Conservation (phyloP, 2,797 vertebrate species). For the Hirundo rustica region DNA sequence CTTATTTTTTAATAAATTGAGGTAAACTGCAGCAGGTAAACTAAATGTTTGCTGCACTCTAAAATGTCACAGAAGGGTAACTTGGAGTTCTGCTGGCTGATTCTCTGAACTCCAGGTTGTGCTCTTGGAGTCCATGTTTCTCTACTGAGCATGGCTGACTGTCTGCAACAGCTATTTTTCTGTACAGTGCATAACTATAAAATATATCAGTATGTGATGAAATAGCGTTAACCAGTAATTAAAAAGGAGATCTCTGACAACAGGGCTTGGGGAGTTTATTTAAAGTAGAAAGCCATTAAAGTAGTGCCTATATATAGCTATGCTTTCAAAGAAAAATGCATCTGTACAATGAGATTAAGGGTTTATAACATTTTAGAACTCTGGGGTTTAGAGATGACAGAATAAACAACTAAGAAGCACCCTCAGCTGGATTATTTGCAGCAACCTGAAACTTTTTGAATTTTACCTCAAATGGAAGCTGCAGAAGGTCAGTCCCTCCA, state of each 20-base stretch:
- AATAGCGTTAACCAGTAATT: background rate
- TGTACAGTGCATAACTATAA: background rate
- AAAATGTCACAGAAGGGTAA: background rate
- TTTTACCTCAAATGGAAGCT: background rate
- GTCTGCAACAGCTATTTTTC: background rate
- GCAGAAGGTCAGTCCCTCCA: background rate
- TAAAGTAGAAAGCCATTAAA: constrained; percentile 2
- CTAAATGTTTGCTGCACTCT: background rate
- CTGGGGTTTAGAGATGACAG: background rate
- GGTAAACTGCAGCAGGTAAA: background rate
- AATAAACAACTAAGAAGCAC: background rate
- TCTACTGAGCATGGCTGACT: background rate
- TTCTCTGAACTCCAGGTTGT: background rate
- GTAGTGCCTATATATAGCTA: background rate
- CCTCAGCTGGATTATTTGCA: background rate
- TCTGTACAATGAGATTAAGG: constrained; percentile 1
- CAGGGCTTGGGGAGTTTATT: background rate
- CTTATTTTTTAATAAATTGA: constrained; percentile 23
- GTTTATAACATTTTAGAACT: background rate
- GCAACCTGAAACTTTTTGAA: background rate
- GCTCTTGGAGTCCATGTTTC: background rate
- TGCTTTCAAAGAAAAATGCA: background rate
- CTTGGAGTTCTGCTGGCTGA: background rate
- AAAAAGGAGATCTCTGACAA: background rate
- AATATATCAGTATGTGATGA: background rate